Conservation (phyloP, 2,797 vertebrate species). For the Babyrousa celebensis region DNA sequence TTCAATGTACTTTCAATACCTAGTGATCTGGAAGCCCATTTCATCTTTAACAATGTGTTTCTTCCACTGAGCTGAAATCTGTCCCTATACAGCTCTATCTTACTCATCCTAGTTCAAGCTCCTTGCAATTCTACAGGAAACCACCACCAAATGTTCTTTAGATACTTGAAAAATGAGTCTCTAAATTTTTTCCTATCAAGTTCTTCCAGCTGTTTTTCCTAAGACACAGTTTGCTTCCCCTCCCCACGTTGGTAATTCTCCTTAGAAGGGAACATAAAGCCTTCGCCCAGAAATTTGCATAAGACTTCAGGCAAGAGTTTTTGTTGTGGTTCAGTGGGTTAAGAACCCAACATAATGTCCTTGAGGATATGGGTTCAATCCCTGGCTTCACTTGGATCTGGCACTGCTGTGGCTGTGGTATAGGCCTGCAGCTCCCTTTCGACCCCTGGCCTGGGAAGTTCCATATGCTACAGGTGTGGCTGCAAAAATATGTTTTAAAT, state of each 20-base stretch:
- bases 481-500: too few species aligned
- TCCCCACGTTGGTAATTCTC: neutral
- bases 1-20: neutral
- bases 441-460: too few species aligned
- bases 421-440: too few species aligned
- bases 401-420: too few species aligned
- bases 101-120: neutral
- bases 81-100: neutral
- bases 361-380: too few species aligned
- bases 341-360: too few species aligned
- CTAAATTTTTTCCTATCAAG: neutral
- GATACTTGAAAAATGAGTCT: neutral
- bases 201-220: neutral
- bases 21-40: neutral
- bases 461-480: too few species aligned
- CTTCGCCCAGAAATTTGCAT: neutral
- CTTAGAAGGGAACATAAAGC: neutral
- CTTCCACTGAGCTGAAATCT: neutral
- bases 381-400: too few species aligned
- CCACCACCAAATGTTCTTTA: constrained; percentile 32
- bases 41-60: neutral
- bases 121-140: neutral
- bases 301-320: neutral
- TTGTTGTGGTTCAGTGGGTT: too few species aligned
- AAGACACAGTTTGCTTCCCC: neutral